Evolutionary conservation across 2,113 vertebrate species (phyloP), one percentile per base, ranked within the genome.

Genomic region (Megaptera novaeangliae): DNA sequence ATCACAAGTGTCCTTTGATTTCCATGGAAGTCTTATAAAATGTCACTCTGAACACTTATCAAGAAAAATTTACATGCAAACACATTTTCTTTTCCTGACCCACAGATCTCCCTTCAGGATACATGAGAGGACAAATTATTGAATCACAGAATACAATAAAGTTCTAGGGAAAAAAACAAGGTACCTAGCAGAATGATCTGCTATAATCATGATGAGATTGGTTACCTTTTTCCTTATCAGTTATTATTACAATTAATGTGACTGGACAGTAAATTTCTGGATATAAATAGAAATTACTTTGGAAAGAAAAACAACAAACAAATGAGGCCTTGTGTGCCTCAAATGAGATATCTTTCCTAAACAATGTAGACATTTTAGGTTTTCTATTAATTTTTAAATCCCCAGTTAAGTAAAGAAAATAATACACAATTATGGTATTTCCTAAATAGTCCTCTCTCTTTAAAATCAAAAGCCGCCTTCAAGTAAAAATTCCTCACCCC

Each of bases 1-100:
- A 98, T 94, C 96, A 98, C 78, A 98, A 98, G 98, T 97, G 5
- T 91, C 59, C 97, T 98, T 98, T 98, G 97, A 98, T 97, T 98
- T 97, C 97, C 95, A 98, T 98, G 96, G 98, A 96, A 98, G 98
- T 96, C 85, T 97, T 98, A 97, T 96, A 95, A 97, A 97, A 98
- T 98, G 95, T 98, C 95, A 96, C 97, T 98, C 96, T 97, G 95
- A 97, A 98, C 96, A 98, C 81, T 83, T 95, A 92, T 96, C 97
- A 95, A 98, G 96, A 98, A 97, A 98, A 98, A 96, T 97, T 92
- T 94, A 97, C 91, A 87, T 59, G 39, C 11, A 95, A 92, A 90
- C 15, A 75, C 46, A 74, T 36, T 6, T 49, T 97, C 34, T 83
- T 95, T 98, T 97, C 87, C 92, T 95, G 71, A 97, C 95, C 96